Percentiles rank a stretch among this genome's conserved stretches.
phyloP scores from a whole-genome alignment of 1,140 invertebrate genomes.

The Ditylenchus dipsaci region DNA sequence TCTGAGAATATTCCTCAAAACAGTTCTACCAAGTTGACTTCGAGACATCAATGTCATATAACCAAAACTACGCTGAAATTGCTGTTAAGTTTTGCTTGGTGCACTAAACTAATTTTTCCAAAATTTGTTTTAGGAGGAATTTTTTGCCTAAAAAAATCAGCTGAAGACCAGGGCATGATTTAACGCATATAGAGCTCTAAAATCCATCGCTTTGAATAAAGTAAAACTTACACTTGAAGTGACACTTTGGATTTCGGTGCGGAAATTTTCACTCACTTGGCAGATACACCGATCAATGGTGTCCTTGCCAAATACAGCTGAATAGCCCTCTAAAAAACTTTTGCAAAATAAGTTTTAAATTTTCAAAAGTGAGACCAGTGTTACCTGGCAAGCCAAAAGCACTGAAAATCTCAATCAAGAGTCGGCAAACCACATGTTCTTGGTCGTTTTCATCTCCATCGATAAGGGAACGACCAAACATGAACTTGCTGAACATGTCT shows the following conservation, averaged over 20 bases:
- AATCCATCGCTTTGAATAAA: too few relatives aligned
- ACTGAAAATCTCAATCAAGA: not conserved
- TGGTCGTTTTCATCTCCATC: not conserved
- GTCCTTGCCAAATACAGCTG: not conserved
- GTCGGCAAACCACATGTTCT: not conserved
- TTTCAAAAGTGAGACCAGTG: not conserved
- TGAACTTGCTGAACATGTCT: not conserved
- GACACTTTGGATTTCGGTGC: not conserved
- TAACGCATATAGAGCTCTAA: too few relatives aligned
- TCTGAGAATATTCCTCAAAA: too few relatives aligned
- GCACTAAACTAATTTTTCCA: too few relatives aligned
- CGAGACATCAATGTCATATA: too few relatives aligned
- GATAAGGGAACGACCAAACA: not conserved
- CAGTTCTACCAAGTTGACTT: too few relatives aligned
- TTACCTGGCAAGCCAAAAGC: not conserved
- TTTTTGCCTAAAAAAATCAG: too few relatives aligned
- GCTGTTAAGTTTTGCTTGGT: too few relatives aligned
- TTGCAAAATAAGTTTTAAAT: not conserved
- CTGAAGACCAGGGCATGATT: too few relatives aligned
- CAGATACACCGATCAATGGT: not conserved
- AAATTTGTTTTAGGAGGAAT: too few relatives aligned
- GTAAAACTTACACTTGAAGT: slow-evolving; percentile 3
- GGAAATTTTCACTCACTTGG: not conserved
- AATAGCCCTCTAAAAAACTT: not conserved
- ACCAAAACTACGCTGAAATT: too few relatives aligned